Evolutionary conservation across 2,888 invertebrate species (phyloP).

Genomic region (Eupithecia centaureata): DNA sequence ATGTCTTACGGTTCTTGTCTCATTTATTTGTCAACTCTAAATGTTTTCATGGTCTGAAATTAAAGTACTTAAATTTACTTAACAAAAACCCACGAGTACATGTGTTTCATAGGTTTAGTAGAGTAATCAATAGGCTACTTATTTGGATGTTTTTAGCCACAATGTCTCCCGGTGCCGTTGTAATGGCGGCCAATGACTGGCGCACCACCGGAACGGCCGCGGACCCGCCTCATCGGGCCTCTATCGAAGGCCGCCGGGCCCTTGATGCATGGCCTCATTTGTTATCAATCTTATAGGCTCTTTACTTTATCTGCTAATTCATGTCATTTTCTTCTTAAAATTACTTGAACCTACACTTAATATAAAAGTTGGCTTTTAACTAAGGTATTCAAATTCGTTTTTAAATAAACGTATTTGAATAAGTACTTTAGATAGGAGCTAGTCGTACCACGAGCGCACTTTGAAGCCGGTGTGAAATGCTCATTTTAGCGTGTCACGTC

Average conservation of each 20-base stretch:
- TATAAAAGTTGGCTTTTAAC: too few relatives aligned
- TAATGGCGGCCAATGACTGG: conserved; percentile 60
- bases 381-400: too few relatives aligned
- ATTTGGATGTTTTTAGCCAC: neutral
- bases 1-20: neutral
- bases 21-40: neutral
- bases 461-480: neutral
- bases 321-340: neutral
- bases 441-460: neutral
- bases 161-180: neutral
- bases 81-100: neutral
- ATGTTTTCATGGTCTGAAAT: neutral
- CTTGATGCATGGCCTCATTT: conserved; percentile 14
- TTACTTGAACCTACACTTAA: neutral
- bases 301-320: conserved; percentile 2
- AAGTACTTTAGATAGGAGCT: neutral
- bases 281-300: conserved; percentile 23
- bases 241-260: neutral
- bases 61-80: neutral
- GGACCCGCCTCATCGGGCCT: conserved; percentile 13
- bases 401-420: neutral
- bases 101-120: neutral
- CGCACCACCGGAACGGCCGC: conserved; percentile 50
- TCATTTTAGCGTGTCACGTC: neutral
- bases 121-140: neutral